These are phyloP conservation scores for Bradypodion pumilum DNA, from an alignment of 2,797 vertebrate genomes.

Conservation along the genomic window DNA sequence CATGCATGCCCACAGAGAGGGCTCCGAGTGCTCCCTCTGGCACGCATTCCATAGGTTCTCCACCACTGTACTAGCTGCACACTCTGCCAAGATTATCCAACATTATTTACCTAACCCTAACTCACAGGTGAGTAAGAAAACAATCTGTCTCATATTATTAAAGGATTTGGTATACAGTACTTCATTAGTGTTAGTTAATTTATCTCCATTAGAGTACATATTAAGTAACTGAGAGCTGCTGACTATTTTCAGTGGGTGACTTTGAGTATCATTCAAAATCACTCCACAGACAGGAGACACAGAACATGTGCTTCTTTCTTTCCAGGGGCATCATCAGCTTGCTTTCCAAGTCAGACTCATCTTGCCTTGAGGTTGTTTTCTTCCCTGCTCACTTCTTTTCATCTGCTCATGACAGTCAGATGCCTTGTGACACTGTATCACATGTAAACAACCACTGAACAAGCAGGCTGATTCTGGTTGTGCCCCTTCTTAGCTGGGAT, in stretches of 20 bases:
- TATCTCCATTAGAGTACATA: background rate
- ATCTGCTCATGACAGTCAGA: background rate
- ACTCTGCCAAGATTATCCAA: too few relatives aligned
- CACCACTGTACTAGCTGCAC: too few relatives aligned
- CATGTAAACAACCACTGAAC: background rate
- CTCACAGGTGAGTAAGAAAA: background rate
- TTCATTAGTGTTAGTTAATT: background rate
- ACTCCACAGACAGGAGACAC: background rate
- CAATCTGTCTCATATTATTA: background rate
- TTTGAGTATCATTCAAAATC: conserved; percentile 5
- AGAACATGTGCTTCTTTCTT: background rate
- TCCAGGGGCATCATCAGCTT: background rate
- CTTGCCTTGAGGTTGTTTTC: conserved; percentile 8
- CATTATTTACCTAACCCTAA: background rate
- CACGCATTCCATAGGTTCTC: too few relatives aligned
- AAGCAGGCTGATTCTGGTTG: background rate
- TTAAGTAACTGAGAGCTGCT: conserved; percentile 2
- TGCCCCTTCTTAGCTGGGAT: too few relatives aligned
- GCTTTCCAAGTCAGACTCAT: background rate
- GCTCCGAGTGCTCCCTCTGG: too few relatives aligned
- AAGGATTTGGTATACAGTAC: background rate
- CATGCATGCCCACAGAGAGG: too few relatives aligned
- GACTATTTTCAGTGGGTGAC: background rate
- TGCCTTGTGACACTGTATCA: background rate
- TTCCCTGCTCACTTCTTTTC: background rate